Evolutionary conservation across 2,888 invertebrate genomes (phyloP).

Genomic region (Mylabris sibirica): DNA sequence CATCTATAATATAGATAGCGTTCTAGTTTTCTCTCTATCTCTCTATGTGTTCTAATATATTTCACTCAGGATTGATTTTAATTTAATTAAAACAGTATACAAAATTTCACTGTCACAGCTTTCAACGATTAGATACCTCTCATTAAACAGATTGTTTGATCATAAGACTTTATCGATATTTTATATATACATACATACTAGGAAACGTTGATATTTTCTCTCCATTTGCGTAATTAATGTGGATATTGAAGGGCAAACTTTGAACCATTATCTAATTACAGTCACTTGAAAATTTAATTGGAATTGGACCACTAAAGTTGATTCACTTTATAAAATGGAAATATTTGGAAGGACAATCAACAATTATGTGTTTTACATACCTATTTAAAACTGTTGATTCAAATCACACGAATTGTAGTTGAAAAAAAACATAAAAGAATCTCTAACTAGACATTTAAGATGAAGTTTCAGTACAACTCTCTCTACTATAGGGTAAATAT

Average conservation of each 20-base stretch:
- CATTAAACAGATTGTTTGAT: conserved; percentile 15
- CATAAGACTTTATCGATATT: not conserved
- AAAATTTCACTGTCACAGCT: not conserved
- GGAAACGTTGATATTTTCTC: not conserved
- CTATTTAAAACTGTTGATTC: no score
- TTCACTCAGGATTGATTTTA: conserved; percentile 9
- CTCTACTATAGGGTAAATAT: no score
- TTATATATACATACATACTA: not conserved
- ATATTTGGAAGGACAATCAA: no score
- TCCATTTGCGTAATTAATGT: conserved; percentile 24
- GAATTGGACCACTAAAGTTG: no score
- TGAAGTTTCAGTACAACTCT: no score
- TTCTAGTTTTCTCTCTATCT: not conserved
- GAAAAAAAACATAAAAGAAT: no score
- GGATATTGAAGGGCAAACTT: not conserved
- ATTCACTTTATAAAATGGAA: no score
- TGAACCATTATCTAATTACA: not conserved
- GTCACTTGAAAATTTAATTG: not conserved
- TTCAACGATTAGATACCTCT: conserved; percentile 14
- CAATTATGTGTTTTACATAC: no score
- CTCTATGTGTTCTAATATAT: not conserved
- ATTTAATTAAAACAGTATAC: conserved; percentile 10
- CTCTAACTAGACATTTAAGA: no score
- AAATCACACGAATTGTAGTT: no score
- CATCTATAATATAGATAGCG: conserved; percentile 2